phyloP scores from a whole-genome alignment of 2,797 vertebrate species.

The Sebastes taczanowskii region DNA sequence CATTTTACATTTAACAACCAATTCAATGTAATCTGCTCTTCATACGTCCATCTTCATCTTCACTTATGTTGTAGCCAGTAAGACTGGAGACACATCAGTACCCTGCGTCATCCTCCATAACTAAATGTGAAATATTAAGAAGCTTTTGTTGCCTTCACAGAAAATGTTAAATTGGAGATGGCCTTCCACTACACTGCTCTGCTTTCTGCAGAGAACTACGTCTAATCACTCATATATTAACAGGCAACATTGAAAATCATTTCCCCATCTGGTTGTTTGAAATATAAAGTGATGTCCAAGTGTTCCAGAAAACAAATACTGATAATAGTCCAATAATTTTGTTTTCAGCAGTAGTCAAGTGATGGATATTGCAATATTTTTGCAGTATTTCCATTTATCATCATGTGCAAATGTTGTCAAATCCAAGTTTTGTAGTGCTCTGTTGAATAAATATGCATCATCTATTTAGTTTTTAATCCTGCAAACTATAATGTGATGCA shows the following conservation, averaged over 20 bases:
- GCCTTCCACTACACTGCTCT: constrained; percentile 25
- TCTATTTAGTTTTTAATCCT: not conserved
- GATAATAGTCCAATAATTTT: not conserved
- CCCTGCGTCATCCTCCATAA: not conserved
- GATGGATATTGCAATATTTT: not conserved
- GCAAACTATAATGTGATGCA: not conserved
- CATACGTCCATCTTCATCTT: not conserved
- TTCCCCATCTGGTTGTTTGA: not conserved
- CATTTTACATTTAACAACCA: not conserved
- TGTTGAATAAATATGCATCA: not conserved
- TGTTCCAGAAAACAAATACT: not conserved
- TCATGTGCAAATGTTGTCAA: not conserved
- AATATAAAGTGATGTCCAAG: not conserved
- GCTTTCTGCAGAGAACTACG: not conserved
- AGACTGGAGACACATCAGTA: not conserved
- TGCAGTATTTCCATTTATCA: not conserved
- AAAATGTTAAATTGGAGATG: not conserved
- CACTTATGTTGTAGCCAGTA: not conserved
- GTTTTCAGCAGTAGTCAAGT: not conserved
- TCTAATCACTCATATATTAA: not conserved
- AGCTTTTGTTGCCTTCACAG: not conserved
- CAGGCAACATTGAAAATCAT: not conserved
- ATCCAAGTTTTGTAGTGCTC: not conserved
- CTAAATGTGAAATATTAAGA: not conserved
- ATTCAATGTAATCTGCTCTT: not conserved